These are phyloP conservation scores for Porites australiensis DNA, from an alignment of 64 coral and sea anemone species.

Conservation along the genomic window DNA sequence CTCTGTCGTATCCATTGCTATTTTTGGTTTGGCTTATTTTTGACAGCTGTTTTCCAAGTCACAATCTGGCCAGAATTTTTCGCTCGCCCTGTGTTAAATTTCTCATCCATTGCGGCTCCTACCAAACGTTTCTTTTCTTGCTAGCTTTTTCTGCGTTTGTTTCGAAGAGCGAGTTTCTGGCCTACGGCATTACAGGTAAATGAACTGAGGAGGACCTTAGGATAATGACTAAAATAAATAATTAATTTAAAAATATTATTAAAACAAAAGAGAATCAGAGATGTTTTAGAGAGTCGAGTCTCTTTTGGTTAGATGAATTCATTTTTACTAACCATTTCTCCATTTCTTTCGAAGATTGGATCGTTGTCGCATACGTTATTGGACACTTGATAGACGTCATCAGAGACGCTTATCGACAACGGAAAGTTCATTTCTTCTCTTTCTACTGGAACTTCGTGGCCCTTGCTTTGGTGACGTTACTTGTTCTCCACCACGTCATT, in stretches of 20 bases:
- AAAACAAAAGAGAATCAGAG: too few species aligned
- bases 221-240: too few species aligned
- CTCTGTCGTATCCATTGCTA: not conserved
- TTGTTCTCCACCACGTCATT: not conserved
- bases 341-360: not conserved
- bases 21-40: conserved; percentile 2
- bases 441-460: conserved; percentile 21
- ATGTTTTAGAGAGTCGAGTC: too few species aligned
- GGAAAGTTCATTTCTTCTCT: conserved; percentile 18
- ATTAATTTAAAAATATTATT: too few species aligned
- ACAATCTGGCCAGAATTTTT: conserved; percentile 5
- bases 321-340: too few species aligned
- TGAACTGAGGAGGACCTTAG: not conserved
- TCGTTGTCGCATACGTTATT: not conserved
- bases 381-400: not conserved
- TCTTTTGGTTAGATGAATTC: too few species aligned
- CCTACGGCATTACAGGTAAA: conserved; percentile 9
- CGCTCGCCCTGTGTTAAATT: conserved; percentile 29
- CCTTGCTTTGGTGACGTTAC: not conserved
- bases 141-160: conserved; percentile 11
- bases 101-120: conserved; percentile 32
- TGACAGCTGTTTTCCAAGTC: not conserved
- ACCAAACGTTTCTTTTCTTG: conserved; percentile 30
- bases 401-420: conserved; percentile 3
- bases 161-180: conserved; percentile 12